Conservation (phyloP, 2,797 vertebrate species). For the Urocyon cinereoargenteus region DNA sequence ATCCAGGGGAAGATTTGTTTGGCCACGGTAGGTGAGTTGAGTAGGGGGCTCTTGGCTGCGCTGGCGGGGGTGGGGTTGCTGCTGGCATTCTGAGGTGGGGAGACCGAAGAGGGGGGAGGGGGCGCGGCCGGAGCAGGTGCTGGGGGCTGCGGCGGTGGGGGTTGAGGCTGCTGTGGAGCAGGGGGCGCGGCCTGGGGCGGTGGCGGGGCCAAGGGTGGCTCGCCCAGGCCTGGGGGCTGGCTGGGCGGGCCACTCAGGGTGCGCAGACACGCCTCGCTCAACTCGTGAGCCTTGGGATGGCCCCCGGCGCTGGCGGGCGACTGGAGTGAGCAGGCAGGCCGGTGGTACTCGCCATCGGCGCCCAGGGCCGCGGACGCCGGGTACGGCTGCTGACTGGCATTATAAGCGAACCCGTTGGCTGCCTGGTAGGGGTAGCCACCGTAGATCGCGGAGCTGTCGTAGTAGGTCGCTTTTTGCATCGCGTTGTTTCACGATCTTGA, state of each 20-base stretch:
- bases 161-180: slow-evolving; percentile 89
- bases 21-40: slow-evolving; percentile 92
- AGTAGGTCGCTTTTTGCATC: slow-evolving; percentile 99
- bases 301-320: slow-evolving; percentile 92
- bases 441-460: slow-evolving; percentile 99
- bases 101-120: slow-evolving; percentile 90
- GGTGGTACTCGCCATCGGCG: slow-evolving; percentile 97
- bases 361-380: slow-evolving; percentile 92
- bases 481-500: slow-evolving; percentile 99
- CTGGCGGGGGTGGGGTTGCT: slow-evolving; percentile 89
- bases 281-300: slow-evolving; percentile 95
- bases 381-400: slow-evolving; percentile 98
- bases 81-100: slow-evolving; percentile 93
- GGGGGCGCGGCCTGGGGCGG: slow-evolving; percentile 90
- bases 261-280: slow-evolving; percentile 95
- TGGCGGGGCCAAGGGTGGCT: slow-evolving; percentile 87
- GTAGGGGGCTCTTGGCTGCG: slow-evolving; percentile 91
- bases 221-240: slow-evolving; percentile 91
- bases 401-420: slow-evolving; percentile 99
- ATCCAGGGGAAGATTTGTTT: slow-evolving; percentile 99
- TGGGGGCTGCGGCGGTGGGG: slow-evolving; percentile 87
- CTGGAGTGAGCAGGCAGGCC: slow-evolving; percentile 97
- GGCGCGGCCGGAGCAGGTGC: slow-evolving; percentile 88
- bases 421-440: slow-evolving; percentile 99
- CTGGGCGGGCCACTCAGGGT: slow-evolving; percentile 91